Conservation (phyloP, 1,140 invertebrate species). For the Sminthurinus signatus region DNA sequence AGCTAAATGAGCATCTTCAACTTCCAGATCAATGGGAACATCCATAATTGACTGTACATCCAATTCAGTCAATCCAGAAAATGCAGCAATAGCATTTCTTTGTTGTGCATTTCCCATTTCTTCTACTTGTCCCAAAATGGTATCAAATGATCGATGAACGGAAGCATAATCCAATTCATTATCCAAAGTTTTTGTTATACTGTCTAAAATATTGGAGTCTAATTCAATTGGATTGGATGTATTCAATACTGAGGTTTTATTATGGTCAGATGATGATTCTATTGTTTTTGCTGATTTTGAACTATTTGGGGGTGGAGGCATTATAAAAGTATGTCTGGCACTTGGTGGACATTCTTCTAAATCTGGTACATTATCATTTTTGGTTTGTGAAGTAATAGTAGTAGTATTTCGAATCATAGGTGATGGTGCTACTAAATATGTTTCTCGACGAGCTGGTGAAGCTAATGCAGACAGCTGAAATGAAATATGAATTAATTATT, state of each 20-base stretch:
- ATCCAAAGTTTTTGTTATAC: conserved; percentile 1
- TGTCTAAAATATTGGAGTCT: background rate
- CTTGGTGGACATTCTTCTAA: too few species aligned
- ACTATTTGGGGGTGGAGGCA: too few species aligned
- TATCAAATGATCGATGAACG: conserved; percentile 2
- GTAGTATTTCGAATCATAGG: background rate
- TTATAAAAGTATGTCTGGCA: too few species aligned
- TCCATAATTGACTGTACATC: background rate
- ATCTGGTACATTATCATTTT: too few species aligned
- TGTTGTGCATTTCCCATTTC: background rate
- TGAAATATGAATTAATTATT: background rate
- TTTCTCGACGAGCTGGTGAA: conserved; percentile 8
- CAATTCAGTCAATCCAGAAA: background rate
- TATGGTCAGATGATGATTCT: too few species aligned
- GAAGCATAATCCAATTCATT: conserved; percentile 1
- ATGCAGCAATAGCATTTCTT: background rate
- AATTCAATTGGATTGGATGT: background rate
- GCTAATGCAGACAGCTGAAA: background rate
- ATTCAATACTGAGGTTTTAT: too few species aligned
- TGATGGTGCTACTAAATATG: background rate
- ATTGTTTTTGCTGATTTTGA: too few species aligned
- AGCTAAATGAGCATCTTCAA: background rate
- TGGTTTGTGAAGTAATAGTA: too few species aligned
- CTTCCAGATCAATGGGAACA: conserved; percentile 4
- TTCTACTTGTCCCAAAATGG: background rate